These are phyloP conservation scores for Chironomus tepperi DNA, from an alignment of 1,140 invertebrate species.

Conservation along the genomic window DNA sequence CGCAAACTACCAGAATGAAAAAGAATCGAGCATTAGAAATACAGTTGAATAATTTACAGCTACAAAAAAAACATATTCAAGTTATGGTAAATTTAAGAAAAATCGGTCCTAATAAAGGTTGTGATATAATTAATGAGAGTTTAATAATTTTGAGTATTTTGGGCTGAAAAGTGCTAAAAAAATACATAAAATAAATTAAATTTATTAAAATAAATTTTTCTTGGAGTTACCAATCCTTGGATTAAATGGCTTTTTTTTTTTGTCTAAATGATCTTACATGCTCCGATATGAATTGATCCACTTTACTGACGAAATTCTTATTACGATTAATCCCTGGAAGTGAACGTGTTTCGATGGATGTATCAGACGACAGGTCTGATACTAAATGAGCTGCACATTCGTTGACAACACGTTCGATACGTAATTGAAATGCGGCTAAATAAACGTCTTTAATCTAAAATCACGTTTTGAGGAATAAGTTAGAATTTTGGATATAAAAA, in stretches of 20 bases:
- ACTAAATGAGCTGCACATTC: constrained; percentile 64
- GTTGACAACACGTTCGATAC: constrained; percentile 59
- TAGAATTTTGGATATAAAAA: no score
- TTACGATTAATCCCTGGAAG: constrained; percentile 56
- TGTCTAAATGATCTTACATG: constrained; percentile 51
- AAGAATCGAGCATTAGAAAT: constrained; percentile 14
- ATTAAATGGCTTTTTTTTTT: not conserved
- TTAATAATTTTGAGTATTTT: no score
- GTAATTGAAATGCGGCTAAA: constrained; percentile 60
- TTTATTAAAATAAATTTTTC: no score
- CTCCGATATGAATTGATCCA: constrained; percentile 62
- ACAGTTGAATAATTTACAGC: not conserved
- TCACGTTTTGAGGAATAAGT: no score
- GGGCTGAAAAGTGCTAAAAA: not conserved
- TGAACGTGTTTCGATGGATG: constrained; percentile 60
- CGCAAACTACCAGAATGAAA: constrained; percentile 43
- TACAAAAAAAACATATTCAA: no score
- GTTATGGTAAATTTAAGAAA: no score
- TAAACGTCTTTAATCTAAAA: constrained; percentile 60
- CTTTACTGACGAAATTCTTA: constrained; percentile 49
- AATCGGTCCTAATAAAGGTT: no score
- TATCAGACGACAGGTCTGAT: constrained; percentile 54
- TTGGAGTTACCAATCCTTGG: no score
- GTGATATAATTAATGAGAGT: no score
- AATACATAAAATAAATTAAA: no score